A percentile compares a stretch with the other conserved stretches of the same genome.
Evolutionary conservation across 2,888 invertebrate genomes (phyloP).

Genomic region (Alitta virens): DNA sequence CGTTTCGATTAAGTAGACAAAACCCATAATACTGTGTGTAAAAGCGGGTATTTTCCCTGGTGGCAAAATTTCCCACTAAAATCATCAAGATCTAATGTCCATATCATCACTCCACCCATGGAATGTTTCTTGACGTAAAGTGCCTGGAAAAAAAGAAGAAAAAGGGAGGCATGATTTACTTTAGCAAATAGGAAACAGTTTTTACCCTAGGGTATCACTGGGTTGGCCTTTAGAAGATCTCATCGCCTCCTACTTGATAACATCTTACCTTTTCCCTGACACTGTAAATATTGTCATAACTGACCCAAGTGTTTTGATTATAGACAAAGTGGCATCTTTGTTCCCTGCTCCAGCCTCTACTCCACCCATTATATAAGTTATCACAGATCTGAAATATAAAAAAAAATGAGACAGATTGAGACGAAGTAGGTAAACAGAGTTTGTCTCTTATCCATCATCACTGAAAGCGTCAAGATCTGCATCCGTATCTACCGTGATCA

Average conservation of each 20-base stretch:
- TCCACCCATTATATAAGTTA: constrained; percentile 2
- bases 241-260: no score
- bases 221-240: no score
- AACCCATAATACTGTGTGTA: constrained; percentile 15
- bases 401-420: neutral
- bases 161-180: neutral
- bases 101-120: constrained; percentile 58
- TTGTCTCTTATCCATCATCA: no score
- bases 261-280: constrained; percentile 59
- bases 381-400: constrained; percentile 8
- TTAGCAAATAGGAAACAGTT: neutral
- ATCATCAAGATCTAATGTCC: constrained; percentile 47
- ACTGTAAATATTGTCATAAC: constrained; percentile 7
- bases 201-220: neutral
- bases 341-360: neutral
- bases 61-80: constrained; percentile 39
- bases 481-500: no score
- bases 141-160: constrained; percentile 57
- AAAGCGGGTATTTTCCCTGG: constrained; percentile 37
- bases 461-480: no score
- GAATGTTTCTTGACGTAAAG: constrained; percentile 74
- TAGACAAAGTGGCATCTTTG: constrained; percentile 5
- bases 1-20: no score
- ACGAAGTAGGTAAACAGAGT: no score
- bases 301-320: constrained; percentile 9